Evolutionary conservation across 2,113 vertebrate genomes (phyloP), one percentile per base, ranked within the genome.

Genomic region (Rhabdornis inornatus): DNA sequence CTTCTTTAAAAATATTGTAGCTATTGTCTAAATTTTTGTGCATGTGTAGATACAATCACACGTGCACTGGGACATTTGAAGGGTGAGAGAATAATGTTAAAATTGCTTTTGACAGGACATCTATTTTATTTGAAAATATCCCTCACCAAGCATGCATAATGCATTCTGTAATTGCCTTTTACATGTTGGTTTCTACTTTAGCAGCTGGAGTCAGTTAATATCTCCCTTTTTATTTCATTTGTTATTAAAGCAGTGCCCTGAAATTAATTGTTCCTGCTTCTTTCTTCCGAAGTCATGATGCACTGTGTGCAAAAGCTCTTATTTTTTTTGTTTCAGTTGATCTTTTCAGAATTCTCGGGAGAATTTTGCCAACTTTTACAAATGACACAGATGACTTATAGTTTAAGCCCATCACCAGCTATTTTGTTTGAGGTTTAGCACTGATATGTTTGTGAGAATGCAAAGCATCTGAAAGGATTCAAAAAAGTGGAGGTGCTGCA

Each of bases 401-500:
- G 27, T 68, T 85, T 55, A 75, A 71, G 14, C 15, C 15, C 50
- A 72, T 47, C 37, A 49, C 3, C 17, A 85, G 27, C n/a, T 69
- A 17, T 53, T 87, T 83, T 72, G 19, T 87, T 87, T 89, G 60
- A 87, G 28, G 20, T 83, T 89, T 91, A 89, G 61, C 12, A 27
- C 17, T 18, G 20, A 71, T 71, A 65, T 37, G 6, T 76, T 80
- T 89, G 37, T 87, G 30, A 94, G 49, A 94, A 82, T 53, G 61
- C 18, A 50, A 76, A 47, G 11, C 45, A 42, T 87, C 92, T 71
- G 39, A 71, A 96, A 92, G 31, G 8, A 89, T 87, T 92, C 3
- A 23, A 44, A 94, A 69, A 86, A 77, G 4, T 60, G n/a, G 31
- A 95, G 83, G 42, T 47, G 28, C 53, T 87, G 40, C 20, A 91